Evolutionary conservation across 2,113 vertebrate genomes (phyloP).

Genomic region (Sakesphorus luctuosus): DNA sequence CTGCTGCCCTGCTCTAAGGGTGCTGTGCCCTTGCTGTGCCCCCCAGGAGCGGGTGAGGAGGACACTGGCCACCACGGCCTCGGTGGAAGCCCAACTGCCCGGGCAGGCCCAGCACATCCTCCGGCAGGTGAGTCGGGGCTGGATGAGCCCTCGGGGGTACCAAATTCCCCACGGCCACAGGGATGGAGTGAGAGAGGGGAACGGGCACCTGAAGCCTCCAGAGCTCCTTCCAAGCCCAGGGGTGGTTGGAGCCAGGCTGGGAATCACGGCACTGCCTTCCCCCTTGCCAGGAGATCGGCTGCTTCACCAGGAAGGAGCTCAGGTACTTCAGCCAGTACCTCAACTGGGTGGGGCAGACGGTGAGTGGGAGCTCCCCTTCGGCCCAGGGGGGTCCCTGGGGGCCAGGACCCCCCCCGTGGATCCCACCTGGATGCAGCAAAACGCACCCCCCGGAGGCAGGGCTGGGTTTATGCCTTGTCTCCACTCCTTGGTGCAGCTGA

Average conservation of each 20-base stretch:
- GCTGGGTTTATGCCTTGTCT: not conserved
- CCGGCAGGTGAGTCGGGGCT: conserved; percentile 67
- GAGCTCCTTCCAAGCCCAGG: not conserved
- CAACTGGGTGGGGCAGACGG: conserved; percentile 74
- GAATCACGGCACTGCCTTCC: fast-evolving
- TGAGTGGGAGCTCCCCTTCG: conserved; percentile 56
- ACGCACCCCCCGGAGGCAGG: not conserved
- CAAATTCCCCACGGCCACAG: not conserved
- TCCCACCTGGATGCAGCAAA: not conserved
- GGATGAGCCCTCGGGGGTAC: fast-evolving
- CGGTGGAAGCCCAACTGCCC: conserved; percentile 52
- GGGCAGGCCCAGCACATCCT: conserved; percentile 52
- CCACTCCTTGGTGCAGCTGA: conserved; percentile 59
- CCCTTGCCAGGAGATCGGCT: conserved; percentile 71
- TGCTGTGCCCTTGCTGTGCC: not conserved
- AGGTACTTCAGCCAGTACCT: conserved; percentile 73
- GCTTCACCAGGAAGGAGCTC: conserved; percentile 69
- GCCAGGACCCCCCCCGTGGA: fast-evolving
- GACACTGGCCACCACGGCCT: not conserved
- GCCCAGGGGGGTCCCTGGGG: not conserved
- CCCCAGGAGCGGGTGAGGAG: conserved; percentile 46
- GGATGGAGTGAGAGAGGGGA: fast-evolving
- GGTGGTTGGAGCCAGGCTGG: not conserved
- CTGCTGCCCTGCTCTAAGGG: not conserved
- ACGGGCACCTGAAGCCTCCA: not conserved